These are phyloP conservation scores for Antidorcas marsupialis DNA, from an alignment of 2,113 vertebrate species.

Conservation along the genomic window DNA sequence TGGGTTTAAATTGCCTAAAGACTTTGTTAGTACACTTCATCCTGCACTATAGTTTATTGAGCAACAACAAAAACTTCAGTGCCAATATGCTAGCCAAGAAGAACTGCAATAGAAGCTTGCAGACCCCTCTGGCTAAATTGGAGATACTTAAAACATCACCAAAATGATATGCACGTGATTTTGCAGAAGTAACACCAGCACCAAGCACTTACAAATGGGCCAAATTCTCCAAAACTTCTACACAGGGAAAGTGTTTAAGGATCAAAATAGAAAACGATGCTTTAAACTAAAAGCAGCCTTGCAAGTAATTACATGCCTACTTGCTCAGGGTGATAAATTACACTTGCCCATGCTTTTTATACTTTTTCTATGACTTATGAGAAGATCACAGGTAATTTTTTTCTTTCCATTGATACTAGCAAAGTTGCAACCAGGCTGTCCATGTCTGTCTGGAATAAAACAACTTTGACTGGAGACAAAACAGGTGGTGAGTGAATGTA, in stretches of 20 bases:
- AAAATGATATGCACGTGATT: conserved; percentile 14
- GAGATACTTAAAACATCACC: not conserved
- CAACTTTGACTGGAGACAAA: conserved; percentile 32
- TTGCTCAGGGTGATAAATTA: conserved; percentile 55
- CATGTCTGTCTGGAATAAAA: conserved; percentile 34
- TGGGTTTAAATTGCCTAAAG: not conserved
- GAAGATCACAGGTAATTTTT: conserved; percentile 54
- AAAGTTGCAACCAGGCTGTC: not conserved
- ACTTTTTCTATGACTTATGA: conserved; percentile 48
- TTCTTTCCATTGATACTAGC: conserved; percentile 34
- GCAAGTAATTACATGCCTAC: conserved; percentile 57
- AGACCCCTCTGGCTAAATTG: not conserved
- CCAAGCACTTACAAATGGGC: conserved; percentile 39
- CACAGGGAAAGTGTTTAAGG: conserved; percentile 34
- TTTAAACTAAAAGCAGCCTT: conserved; percentile 57
- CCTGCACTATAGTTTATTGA: not conserved
- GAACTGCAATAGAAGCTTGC: not conserved
- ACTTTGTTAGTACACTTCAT: not conserved
- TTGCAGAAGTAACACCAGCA: conserved; percentile 19
- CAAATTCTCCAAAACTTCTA: conserved; percentile 52
- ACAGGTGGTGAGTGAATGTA: conserved; percentile 55
- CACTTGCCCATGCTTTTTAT: conserved; percentile 41
- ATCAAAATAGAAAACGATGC: conserved; percentile 56
- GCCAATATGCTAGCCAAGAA: not conserved
- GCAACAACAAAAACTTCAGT: not conserved